phyloP scores from a whole-genome alignment of 1,140 invertebrate species.

The Papilio machaon region DNA sequence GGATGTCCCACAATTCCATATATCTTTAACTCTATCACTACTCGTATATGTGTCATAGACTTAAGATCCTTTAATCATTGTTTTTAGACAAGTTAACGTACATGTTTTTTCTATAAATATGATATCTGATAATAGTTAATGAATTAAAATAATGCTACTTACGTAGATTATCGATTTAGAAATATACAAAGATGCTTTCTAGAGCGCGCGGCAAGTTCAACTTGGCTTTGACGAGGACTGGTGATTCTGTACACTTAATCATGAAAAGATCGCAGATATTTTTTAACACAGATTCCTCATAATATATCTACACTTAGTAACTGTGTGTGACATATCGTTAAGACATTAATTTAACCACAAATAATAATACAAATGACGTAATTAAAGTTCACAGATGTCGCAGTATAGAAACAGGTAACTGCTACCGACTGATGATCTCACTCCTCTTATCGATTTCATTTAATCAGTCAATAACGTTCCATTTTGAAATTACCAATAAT shows the following conservation, averaged over 20 bases:
- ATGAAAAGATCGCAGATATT: neutral
- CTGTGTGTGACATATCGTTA: neutral
- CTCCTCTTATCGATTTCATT: conserved; percentile 3
- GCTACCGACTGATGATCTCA: conserved; percentile 5
- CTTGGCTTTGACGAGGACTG: no score
- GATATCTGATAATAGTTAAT: neutral
- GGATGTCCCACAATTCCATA: neutral
- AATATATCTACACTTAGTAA: neutral
- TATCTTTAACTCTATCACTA: neutral
- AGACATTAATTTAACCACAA: neutral
- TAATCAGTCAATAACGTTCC: neutral
- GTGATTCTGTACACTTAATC: no score
- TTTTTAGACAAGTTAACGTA: neutral
- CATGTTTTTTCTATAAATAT: neutral
- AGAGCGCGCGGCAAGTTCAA: no score
- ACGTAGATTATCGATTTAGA: no score
- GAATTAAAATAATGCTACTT: no score
- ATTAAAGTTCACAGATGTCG: neutral
- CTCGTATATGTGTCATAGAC: neutral
- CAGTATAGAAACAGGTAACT: conserved; percentile 10
- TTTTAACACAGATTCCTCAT: neutral
- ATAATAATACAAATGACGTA: neutral
- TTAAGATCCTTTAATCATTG: neutral
- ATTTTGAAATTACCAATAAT: neutral
- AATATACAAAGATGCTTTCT: no score